Evolutionary conservation across 2,888 invertebrate genomes (phyloP), one percentile per base, ranked within the genome.

Genomic region (Noctua janthe): DNA sequence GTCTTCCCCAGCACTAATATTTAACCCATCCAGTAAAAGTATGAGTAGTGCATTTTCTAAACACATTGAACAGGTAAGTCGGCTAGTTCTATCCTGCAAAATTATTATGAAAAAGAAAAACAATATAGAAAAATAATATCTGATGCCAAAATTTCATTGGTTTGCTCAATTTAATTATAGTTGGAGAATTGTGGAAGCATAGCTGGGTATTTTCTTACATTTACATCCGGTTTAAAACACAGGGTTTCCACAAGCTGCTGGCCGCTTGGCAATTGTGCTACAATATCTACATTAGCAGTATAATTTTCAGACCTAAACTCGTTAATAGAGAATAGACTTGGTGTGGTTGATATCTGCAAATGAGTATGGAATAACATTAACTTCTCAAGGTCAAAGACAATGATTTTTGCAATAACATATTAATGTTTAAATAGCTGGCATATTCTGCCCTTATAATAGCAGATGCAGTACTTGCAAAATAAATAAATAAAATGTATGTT

Each of bases 311-410:
- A 94, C 94, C 94, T 97, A 92, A 95, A 96, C 89, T 98, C 98
- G 73, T 97, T 97, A 15, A 98, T 93, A 66, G 94, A 93, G 93
- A 98, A 98, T 72, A 98, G 96, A 81, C 98, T 98, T 23, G 99
- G 98, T 89, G 98, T 97, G 6, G 97, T 97, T 80, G 98, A 98
- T 92, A 98, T 97, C 97, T 98, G 92, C 69, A 94, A 93, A 87
- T 43, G 6, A 8, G 2, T 39, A 81, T 39, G 11, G 47, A 54
- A n/a, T 35, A 23, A 56, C 11, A 54, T 54, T 15, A 47, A 64
- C 20, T 17, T 51, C n/a, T 20, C 64, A 64, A 51, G 35, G 8
- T 47, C 13, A 47, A 20, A 59, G 23, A 59, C 8, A 49, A 39
- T 29, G 56, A 29, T 62, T 4, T 47, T 82, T 54, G 23, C 6